These are phyloP conservation scores for Brachionichthys hirsutus DNA, from an alignment of 2,113 vertebrate species.

Conservation along the genomic window DNA sequence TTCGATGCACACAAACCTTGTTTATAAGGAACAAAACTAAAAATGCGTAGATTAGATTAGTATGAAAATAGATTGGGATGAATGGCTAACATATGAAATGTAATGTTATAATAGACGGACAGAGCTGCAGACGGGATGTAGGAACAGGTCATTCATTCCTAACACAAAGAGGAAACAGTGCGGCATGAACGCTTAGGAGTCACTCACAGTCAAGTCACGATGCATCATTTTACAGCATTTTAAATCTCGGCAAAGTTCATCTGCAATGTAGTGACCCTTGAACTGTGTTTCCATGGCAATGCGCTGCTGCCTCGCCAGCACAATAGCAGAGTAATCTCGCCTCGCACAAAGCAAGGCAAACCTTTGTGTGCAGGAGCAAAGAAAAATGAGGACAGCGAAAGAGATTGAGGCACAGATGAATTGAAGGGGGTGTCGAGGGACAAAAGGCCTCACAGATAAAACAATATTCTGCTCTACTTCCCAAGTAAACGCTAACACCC, in stretches of 20 bases:
- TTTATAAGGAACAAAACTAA: not conserved
- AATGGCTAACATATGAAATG: not conserved
- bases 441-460: constrained; percentile 17
- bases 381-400: constrained; percentile 39
- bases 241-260: constrained; percentile 30
- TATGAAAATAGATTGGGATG: not conserved
- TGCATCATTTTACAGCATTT: constrained; percentile 34
- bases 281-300: constrained; percentile 56
- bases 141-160: not conserved
- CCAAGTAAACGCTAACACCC: constrained; percentile 49
- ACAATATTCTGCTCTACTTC: constrained; percentile 39
- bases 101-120: not conserved
- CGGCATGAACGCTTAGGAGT: constrained; percentile 11
- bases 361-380: constrained; percentile 46
- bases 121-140: not conserved
- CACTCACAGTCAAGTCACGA: constrained; percentile 26
- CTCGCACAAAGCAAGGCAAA: constrained; percentile 51
- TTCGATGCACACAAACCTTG: not conserved
- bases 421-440: constrained; percentile 37
- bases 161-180: constrained; percentile 33
- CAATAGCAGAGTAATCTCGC: constrained; percentile 59
- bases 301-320: constrained; percentile 33
- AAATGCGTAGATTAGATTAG: not conserved
- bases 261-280: constrained; percentile 46
- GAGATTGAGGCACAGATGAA: constrained; percentile 37